phyloP scores from a whole-genome alignment of 2,888 invertebrate species.

The Spisula subtruncata region DNA sequence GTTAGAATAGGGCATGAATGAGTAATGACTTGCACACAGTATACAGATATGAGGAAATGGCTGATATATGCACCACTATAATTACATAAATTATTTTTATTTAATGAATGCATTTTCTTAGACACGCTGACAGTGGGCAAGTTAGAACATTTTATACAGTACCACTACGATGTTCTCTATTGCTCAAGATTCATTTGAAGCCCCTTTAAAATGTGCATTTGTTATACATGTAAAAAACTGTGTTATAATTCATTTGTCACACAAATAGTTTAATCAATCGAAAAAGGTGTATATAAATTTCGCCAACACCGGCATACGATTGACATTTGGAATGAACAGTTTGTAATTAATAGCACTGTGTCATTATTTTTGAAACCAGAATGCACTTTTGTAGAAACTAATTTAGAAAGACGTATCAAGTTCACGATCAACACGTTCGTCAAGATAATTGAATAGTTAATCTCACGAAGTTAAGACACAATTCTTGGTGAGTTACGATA shows the following conservation, averaged over 20 bases:
- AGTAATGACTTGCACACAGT: no score
- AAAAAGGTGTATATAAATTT: not conserved
- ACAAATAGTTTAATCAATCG: not conserved
- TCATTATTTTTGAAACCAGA: not conserved
- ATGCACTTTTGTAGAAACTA: not conserved
- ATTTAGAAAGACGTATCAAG: not conserved
- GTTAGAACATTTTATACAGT: no score
- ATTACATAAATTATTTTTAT: no score
- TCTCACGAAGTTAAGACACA: not conserved
- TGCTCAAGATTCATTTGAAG: no score
- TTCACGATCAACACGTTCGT: not conserved
- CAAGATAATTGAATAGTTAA: slow-evolving; percentile 1
- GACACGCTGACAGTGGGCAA: no score
- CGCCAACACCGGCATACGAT: not conserved
- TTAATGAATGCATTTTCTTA: no score
- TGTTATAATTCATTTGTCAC: not conserved
- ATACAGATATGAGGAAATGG: no score
- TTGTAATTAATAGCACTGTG: not conserved
- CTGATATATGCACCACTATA: no score
- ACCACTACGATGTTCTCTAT: no score
- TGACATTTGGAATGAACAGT: not conserved
- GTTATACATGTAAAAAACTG: no score
- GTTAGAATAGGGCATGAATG: no score
- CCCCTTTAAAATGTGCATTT: no score
- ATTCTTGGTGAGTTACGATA: not conserved